phyloP scores from a whole-genome alignment of 64 coral and sea anemone genomes.

The Hydrozoanthus tunicans region DNA sequence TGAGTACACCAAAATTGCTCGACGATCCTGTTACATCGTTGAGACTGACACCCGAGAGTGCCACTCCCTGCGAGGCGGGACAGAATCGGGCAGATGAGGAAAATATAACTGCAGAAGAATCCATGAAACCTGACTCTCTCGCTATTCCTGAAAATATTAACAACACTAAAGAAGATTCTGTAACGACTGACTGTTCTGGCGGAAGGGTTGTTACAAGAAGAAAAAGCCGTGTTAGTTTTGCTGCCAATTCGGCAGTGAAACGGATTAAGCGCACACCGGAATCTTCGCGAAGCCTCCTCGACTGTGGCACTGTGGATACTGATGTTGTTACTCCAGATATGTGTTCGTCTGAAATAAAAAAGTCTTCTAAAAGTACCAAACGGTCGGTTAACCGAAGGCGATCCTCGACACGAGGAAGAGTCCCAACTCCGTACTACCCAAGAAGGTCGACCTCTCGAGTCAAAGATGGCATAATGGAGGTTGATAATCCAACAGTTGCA shows the following conservation, averaged over 20 bases:
- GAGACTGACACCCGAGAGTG: slow-evolving; percentile 34
- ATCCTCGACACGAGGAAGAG: slow-evolving; percentile 27
- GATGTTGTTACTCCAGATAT: neutral
- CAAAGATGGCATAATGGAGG: neutral
- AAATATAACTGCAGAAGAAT: neutral
- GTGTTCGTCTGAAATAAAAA: neutral
- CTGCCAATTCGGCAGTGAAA: neutral
- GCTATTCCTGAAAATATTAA: neutral
- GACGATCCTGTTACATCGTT: neutral
- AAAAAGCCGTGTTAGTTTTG: slow-evolving; percentile 42
- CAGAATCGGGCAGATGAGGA: neutral
- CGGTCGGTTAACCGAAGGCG: slow-evolving; percentile 25
- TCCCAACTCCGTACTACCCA: slow-evolving; percentile 28
- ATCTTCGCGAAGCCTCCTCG: neutral
- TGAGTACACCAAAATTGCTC: slow-evolving; percentile 55
- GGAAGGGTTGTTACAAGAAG: neutral
- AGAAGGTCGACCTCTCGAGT: slow-evolving; percentile 14
- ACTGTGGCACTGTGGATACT: neutral
- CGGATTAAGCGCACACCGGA: neutral
- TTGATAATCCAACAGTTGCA: neutral
- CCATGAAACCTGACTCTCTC: neutral
- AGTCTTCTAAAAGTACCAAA: slow-evolving; percentile 5
- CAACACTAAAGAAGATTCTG: neutral
- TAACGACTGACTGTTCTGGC: neutral
- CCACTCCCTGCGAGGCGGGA: neutral